phyloP scores from a whole-genome alignment of 1,140 invertebrate species.

The Mya arenaria region DNA sequence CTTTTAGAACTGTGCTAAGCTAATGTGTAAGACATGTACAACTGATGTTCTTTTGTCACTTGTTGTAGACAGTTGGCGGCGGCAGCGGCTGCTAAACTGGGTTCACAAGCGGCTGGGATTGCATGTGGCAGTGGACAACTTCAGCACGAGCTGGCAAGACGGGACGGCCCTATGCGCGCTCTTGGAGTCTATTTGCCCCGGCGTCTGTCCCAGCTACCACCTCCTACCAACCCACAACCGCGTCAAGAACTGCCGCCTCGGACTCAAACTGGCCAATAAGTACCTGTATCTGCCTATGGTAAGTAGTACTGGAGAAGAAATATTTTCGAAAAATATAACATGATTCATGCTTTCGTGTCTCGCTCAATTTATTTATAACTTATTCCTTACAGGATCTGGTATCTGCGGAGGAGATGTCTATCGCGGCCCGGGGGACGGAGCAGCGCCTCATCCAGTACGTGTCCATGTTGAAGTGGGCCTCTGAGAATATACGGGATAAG shows the following conservation, averaged over 20 bases:
- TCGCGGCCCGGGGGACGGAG: constrained; percentile 67
- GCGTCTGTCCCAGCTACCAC: constrained; percentile 77
- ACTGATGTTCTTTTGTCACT: neutral
- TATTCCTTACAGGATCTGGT: constrained; percentile 66
- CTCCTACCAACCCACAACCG: constrained; percentile 77
- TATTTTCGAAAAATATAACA: too few species aligned
- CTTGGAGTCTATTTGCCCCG: constrained; percentile 77
- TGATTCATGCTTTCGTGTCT: too few species aligned
- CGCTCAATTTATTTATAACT: too few species aligned
- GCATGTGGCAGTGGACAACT: constrained; percentile 69
- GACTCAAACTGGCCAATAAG: constrained; percentile 74
- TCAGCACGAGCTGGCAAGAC: constrained; percentile 77
- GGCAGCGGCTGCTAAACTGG: constrained; percentile 43
- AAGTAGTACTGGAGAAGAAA: too few species aligned
- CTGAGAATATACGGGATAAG: constrained; percentile 62
- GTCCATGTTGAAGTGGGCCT: constrained; percentile 72
- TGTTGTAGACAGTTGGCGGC: constrained; percentile 30
- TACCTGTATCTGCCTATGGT: constrained; percentile 77
- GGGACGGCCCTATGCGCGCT: constrained; percentile 79
- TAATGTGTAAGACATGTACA: neutral
- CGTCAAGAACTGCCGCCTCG: constrained; percentile 79
- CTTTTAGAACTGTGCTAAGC: neutral
- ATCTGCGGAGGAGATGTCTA: constrained; percentile 74
- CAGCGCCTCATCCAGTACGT: constrained; percentile 71
- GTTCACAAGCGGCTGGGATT: constrained; percentile 41